Conservation (phyloP, 2,113 vertebrate species). For the Scalopus aquaticus region DNA sequence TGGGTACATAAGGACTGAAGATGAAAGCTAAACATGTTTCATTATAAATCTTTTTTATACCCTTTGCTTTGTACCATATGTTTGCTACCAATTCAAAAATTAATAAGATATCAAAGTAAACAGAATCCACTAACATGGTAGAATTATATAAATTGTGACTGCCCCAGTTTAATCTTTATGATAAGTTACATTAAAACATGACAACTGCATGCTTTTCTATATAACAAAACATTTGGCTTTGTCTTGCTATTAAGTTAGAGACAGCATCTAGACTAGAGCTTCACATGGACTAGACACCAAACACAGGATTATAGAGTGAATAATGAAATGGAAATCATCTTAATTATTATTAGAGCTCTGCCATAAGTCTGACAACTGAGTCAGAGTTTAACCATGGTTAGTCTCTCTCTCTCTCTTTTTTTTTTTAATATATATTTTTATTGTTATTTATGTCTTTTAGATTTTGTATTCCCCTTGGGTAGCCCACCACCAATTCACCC, state of each 20-base stretch:
- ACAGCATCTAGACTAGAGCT: not conserved
- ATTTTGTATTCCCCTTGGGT: no score
- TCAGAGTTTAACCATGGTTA: not conserved
- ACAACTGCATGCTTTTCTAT: not conserved
- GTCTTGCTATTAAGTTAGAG: not conserved
- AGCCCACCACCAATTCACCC: no score
- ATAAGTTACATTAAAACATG: not conserved
- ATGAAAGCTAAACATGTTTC: not conserved
- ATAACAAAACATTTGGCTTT: not conserved
- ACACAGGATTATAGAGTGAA: not conserved
- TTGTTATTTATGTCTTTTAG: no score
- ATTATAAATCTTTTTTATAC: not conserved
- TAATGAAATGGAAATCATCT: not conserved
- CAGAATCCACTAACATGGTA: not conserved
- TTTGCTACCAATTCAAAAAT: not conserved
- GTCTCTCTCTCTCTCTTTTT: no score
- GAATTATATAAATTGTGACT: not conserved
- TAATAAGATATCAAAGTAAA: not conserved
- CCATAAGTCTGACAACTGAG: not conserved
- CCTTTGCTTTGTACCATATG: not conserved
- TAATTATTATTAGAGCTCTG: not conserved
- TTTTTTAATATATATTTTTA: no score
- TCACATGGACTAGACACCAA: not conserved
- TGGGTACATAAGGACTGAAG: not conserved
- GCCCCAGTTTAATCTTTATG: not conserved